Evolutionary conservation across 2,888 invertebrate genomes (phyloP).

Genomic region (Eilema depressum): DNA sequence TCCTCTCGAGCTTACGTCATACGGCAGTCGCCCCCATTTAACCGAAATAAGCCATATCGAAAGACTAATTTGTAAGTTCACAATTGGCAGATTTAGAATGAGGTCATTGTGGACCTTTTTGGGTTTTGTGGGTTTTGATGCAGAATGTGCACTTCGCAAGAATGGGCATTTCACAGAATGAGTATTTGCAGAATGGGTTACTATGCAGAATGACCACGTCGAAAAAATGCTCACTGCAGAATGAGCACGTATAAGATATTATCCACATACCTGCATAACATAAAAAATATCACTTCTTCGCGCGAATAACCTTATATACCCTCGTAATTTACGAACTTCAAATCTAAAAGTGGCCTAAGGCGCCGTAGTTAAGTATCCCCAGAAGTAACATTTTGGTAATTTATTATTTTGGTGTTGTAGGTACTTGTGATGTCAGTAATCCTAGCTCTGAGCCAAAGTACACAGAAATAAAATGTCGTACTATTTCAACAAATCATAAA

Average conservation of each 20-base stretch:
- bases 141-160: not conserved
- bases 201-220: not conserved
- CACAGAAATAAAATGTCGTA: not conserved
- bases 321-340: not conserved
- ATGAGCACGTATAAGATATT: not conserved
- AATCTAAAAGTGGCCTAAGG: slow-evolving; percentile 16
- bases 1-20: not conserved
- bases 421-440: slow-evolving; percentile 1
- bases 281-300: not conserved
- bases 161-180: not conserved
- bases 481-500: not conserved
- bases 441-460: not conserved
- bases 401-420: slow-evolving; percentile 21
- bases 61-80: too few relatives aligned
- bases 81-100: not conserved
- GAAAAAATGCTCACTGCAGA: not conserved
- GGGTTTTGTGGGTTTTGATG: not conserved
- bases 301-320: not conserved
- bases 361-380: slow-evolving; percentile 12
- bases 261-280: not conserved
- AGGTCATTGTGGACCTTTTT: not conserved
- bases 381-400: slow-evolving; percentile 12
- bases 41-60: not conserved
- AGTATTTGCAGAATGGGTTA: not conserved
- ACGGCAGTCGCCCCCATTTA: too few relatives aligned